Evolutionary conservation across 2,888 invertebrate species (phyloP).

Genomic region (Petrolisthes manimaculis): DNA sequence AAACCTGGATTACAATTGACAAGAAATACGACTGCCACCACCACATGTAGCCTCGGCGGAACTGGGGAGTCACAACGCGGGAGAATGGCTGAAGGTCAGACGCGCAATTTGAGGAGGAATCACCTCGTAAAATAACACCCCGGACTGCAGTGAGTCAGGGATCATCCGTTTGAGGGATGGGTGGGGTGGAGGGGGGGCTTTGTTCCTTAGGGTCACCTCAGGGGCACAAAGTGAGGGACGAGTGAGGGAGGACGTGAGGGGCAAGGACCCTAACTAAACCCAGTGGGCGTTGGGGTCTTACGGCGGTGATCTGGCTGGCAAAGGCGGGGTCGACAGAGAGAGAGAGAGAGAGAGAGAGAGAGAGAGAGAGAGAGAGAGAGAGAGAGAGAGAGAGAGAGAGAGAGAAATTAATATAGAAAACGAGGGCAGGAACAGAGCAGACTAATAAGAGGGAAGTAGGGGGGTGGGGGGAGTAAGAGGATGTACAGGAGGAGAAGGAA

Average conservation of each 20-base stretch:
- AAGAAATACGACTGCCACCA: too few species aligned
- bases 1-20: too few species aligned
- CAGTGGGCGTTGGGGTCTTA: not conserved
- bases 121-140: conserved; percentile 1
- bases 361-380: not conserved
- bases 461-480: too few species aligned
- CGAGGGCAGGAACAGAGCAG: not conserved
- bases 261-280: not conserved
- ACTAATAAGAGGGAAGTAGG: not conserved
- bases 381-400: not conserved
- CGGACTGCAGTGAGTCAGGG: not conserved
- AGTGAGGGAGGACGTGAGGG: not conserved
- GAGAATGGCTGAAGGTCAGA: not conserved
- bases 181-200: not conserved
- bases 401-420: not conserved
- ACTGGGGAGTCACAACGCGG: not conserved
- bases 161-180: not conserved
- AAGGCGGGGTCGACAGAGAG: not conserved
- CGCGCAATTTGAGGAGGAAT: not conserved
- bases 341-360: not conserved
- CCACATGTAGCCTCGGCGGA: too few species aligned
- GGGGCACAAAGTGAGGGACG: too few species aligned
- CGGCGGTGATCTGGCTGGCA: not conserved
- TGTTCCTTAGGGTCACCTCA: not conserved
- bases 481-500: too few species aligned